These are phyloP conservation scores for Pardalotus punctatus DNA, from an alignment of 2,113 vertebrate genomes.

Conservation along the genomic window DNA sequence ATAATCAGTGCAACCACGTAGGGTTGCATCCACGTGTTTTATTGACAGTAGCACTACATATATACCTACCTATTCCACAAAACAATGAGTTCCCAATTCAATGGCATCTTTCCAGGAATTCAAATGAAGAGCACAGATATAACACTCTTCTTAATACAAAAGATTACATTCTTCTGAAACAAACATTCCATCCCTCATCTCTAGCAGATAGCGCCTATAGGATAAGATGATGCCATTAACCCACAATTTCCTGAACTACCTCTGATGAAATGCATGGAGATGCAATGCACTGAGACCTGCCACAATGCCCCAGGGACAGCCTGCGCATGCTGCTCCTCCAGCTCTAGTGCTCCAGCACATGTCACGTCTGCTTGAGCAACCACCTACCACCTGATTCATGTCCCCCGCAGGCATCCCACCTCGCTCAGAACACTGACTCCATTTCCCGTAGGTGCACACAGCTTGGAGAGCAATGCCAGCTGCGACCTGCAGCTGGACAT, in stretches of 20 bases:
- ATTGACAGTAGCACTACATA: background rate
- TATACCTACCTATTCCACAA: background rate
- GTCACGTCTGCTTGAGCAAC: rapidly evolving
- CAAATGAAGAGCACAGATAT: background rate
- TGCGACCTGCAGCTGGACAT: background rate
- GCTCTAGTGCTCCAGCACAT: rapidly evolving
- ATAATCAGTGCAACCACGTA: background rate
- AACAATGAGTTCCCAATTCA: background rate
- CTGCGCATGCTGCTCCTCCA: rapidly evolving
- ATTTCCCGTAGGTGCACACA: rapidly evolving
- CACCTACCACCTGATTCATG: rapidly evolving
- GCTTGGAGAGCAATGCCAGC: background rate
- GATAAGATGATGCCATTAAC: background rate
- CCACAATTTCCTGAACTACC: background rate
- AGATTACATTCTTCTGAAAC: background rate
- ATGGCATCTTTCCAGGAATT: background rate
- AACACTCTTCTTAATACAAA: background rate
- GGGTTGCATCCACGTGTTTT: background rate
- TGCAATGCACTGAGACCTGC: background rate
- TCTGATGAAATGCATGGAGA: rapidly evolving
- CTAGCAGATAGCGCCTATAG: rapidly evolving
- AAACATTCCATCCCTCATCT: background rate
- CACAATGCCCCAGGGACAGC: rapidly evolving
- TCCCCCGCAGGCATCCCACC: background rate
- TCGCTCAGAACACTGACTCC: rapidly evolving